Evolutionary conservation across 2,113 vertebrate genomes (phyloP).

Genomic region (Glaucidium brasilianum): DNA sequence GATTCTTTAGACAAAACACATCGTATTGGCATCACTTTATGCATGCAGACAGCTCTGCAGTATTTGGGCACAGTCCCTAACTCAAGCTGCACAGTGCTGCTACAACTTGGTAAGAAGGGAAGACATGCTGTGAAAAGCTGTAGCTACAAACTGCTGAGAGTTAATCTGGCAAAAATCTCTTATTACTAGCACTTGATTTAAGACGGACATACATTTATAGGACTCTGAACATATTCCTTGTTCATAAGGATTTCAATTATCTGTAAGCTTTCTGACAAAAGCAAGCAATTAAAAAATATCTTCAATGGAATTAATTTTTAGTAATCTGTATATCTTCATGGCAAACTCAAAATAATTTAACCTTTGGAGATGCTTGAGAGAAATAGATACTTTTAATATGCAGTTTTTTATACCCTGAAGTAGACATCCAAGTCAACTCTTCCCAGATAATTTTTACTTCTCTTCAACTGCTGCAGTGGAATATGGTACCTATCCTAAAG

Average conservation of each 20-base stretch:
- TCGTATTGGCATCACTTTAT: neutral
- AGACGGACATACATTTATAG: neutral
- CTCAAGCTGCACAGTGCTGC: neutral
- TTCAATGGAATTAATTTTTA: neutral
- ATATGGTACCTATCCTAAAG: neutral
- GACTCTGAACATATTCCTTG: rapidly evolving
- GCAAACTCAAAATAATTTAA: neutral
- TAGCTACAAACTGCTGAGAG: neutral
- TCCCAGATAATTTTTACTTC: neutral
- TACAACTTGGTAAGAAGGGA: neutral
- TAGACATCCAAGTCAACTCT: neutral
- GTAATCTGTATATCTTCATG: neutral
- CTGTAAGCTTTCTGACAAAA: neutral
- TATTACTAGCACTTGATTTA: neutral
- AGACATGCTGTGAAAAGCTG: neutral
- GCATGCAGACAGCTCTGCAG: neutral
- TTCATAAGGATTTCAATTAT: neutral
- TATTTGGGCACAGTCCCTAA: neutral
- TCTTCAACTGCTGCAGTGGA: neutral
- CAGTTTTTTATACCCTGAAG: neutral
- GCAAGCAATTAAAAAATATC: neutral
- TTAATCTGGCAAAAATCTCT: neutral
- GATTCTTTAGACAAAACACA: neutral
- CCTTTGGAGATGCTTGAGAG: neutral
- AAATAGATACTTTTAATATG: neutral